These are phyloP conservation scores for Mus spicilegus DNA, from an alignment of 2,113 vertebrate genomes.

Conservation along the genomic window DNA sequence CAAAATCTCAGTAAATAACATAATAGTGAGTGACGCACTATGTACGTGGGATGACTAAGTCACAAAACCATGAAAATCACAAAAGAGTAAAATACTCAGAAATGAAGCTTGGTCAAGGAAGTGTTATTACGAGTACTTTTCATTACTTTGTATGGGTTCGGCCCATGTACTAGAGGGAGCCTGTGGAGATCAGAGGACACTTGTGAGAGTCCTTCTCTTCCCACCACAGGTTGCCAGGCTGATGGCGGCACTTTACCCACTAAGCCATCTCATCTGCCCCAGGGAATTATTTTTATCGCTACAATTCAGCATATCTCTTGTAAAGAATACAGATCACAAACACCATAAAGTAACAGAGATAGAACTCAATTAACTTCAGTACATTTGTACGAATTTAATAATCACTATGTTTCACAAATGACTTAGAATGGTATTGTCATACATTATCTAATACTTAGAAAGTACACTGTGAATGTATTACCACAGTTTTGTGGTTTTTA, in stretches of 20 bases:
- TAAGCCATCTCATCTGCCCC: neutral
- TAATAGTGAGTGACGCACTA: neutral
- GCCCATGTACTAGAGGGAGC: neutral
- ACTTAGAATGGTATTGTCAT: neutral
- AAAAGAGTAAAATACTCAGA: slow-evolving; percentile 22
- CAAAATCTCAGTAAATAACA: slow-evolving; percentile 22
- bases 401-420: slow-evolving; percentile 29
- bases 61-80: neutral
- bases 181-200: neutral
- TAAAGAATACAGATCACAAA: neutral
- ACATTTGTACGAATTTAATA: neutral
- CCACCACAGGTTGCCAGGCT: neutral
- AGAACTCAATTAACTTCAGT: neutral
- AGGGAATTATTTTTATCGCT: slow-evolving; percentile 18
- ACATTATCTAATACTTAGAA: neutral
- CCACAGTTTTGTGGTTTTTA: too few relatives aligned
- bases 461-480: neutral
- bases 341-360: slow-evolving; percentile 1
- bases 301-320: neutral
- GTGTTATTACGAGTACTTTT: neutral
- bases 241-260: rapidly evolving
- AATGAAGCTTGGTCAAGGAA: neutral
- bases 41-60: neutral
- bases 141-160: neutral
- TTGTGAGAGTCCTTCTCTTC: neutral